Conservation (phyloP, 2,888 invertebrate genomes). For the Euphydryas editha region DNA sequence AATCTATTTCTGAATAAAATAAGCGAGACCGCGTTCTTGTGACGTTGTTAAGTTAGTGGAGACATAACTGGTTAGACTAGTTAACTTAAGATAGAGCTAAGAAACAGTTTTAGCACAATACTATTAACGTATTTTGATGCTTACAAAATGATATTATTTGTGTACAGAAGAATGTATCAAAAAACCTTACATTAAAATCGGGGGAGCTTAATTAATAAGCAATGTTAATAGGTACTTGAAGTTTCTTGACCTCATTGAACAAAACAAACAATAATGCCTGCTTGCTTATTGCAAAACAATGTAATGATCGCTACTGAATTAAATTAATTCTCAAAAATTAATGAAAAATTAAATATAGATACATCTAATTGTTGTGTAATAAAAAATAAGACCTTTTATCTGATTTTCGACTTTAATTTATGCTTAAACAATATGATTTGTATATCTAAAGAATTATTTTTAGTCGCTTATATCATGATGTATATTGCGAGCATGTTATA, state of each 20-base stretch:
- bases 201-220: neutral
- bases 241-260: too few relatives aligned
- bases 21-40: conserved; percentile 34
- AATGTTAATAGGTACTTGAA: too few relatives aligned
- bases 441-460: conserved; percentile 10
- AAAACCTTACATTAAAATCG: neutral
- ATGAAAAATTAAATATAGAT: too few relatives aligned
- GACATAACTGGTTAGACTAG: conserved; percentile 42
- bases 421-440: neutral
- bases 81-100: conserved; percentile 41
- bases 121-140: conserved; percentile 32
- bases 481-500: conserved; percentile 21
- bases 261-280: too few relatives aligned
- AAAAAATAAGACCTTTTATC: too few relatives aligned
- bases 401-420: too few relatives aligned
- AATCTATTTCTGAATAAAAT: conserved; percentile 37
- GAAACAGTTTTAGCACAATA: conserved; percentile 41
- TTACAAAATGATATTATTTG: conserved; percentile 19
- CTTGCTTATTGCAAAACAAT: too few relatives aligned
- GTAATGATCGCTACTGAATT: too few relatives aligned
- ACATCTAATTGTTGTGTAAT: too few relatives aligned
- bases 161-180: neutral
- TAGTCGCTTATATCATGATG: conserved; percentile 18
- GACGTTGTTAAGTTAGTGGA: conserved; percentile 40
- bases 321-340: too few relatives aligned